phyloP scores from a whole-genome alignment of 2,888 invertebrate species.

The Dynastes tityus region DNA sequence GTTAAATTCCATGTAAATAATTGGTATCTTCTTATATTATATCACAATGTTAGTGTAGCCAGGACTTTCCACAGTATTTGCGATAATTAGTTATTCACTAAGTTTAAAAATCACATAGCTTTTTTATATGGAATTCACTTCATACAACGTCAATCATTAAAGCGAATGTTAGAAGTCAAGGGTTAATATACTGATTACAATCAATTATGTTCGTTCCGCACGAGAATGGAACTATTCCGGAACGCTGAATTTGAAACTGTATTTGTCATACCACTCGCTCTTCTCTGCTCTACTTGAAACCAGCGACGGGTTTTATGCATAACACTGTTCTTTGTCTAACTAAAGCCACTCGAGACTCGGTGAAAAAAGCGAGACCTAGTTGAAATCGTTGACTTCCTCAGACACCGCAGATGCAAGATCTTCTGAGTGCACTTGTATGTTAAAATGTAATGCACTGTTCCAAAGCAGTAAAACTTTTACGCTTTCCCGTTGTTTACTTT shows the following conservation, averaged over 20 bases:
- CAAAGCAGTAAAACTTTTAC: constrained; percentile 47
- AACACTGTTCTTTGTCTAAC: constrained; percentile 38
- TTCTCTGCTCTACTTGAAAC: constrained; percentile 26
- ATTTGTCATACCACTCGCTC: constrained; percentile 11
- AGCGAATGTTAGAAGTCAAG: too few species aligned
- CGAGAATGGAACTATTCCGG: not conserved
- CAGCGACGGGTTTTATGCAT: constrained; percentile 34
- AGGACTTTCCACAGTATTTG: too few species aligned
- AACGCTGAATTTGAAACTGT: constrained; percentile 6
- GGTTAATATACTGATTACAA: too few species aligned
- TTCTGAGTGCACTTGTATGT: constrained; percentile 57
- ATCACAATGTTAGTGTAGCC: too few species aligned
- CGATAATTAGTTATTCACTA: too few species aligned
- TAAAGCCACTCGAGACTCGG: constrained; percentile 38
- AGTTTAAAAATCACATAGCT: too few species aligned
- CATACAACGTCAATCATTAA: too few species aligned
- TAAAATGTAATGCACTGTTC: constrained; percentile 55
- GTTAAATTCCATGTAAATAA: too few species aligned
- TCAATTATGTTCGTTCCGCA: too few species aligned
- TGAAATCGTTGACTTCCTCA: constrained; percentile 38
- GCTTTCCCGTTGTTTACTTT: constrained; percentile 43
- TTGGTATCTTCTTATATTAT: too few species aligned
- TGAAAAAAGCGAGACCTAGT: constrained; percentile 39
- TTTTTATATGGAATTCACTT: too few species aligned
- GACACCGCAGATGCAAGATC: constrained; percentile 48